These are phyloP conservation scores for Oryzaephilus surinamensis DNA, from an alignment of 1,140 invertebrate species.

Conservation along the genomic window DNA sequence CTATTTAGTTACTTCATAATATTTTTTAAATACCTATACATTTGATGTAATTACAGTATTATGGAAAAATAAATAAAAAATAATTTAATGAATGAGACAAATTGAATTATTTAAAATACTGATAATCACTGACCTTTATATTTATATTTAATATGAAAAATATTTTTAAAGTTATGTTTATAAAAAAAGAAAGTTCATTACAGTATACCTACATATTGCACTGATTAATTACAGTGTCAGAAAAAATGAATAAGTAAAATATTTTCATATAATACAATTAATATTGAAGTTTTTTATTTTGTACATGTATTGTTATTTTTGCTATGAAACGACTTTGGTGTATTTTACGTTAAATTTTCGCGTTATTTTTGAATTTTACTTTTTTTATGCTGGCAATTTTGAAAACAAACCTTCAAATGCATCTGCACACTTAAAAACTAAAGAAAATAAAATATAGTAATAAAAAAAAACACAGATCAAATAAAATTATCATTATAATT, in stretches of 20 bases:
- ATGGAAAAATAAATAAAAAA: conserved; percentile 31
- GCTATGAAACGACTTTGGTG: conserved; percentile 22
- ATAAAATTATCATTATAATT: neutral
- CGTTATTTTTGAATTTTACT: conserved; percentile 1
- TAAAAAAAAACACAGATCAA: conserved; percentile 5
- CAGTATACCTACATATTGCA: no score
- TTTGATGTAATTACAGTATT: conserved; percentile 24
- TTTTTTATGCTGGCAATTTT: neutral
- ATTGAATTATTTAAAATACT: conserved; percentile 29
- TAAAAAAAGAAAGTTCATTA: no score
- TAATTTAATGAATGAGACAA: conserved; percentile 30
- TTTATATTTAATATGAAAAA: conserved; percentile 9
- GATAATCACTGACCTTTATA: conserved; percentile 36
- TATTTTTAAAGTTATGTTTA: no score
- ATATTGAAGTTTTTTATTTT: conserved; percentile 13
- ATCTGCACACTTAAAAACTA: conserved; percentile 14
- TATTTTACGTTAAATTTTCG: conserved; percentile 13
- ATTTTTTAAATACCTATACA: conserved; percentile 22
- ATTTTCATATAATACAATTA: conserved; percentile 4
- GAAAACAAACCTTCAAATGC: conserved; percentile 13
- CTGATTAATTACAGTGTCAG: no score
- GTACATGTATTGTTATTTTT: conserved; percentile 17
- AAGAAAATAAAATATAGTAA: conserved; percentile 9
- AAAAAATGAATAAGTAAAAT: no score
- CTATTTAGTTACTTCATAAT: no score